Evolutionary conservation across 2,888 invertebrate species (phyloP), one percentile per base, ranked within the genome.

Genomic region (Helobdella robusta): DNA sequence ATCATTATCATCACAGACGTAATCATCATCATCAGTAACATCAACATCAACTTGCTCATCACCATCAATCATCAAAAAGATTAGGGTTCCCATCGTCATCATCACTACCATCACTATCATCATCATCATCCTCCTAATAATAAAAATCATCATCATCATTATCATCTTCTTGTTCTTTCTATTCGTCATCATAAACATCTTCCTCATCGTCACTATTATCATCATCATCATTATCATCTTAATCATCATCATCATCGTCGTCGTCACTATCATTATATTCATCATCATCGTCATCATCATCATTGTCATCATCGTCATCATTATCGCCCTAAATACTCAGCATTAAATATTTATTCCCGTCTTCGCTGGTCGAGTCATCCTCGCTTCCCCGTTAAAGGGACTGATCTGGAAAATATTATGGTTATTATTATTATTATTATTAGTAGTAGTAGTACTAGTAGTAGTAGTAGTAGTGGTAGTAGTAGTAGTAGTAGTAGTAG

Each of bases 271-370:
- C 58, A 56, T 56, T 56, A 46, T 62, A 25, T 44, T 61, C 61
- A 46, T 46, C 54, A 59, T 54, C 63, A 59, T 63, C 63, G 32
- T 63, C 63, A 50, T 60, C 64, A 54, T 54, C 30, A 2, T 60
- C 34, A 18, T 60, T 18, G 34, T 58, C 56, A 2, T 60, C 64
- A 6, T 8, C 64, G 18, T 58, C 64, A n/a, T n/a, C n/a, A n/a
- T n/a, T n/a, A n/a, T n/a, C n/a, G n/a, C n/a, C n/a, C n/a, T n/a
- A n/a, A n/a, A n/a, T n/a, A n/a, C n/a, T n/a, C n/a, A n/a, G n/a
- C n/a, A n/a, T n/a, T n/a, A n/a, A n/a, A n/a, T n/a, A n/a, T n/a
- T n/a, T n/a, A n/a, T n/a, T n/a, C n/a, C n/a, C n/a, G n/a, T n/a
- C n/a, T n/a, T n/a, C n/a, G n/a, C n/a, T n/a, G n/a, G n/a, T n/a